phyloP scores from a whole-genome alignment of 1,140 invertebrate genomes.

The Formica exsecta region DNA sequence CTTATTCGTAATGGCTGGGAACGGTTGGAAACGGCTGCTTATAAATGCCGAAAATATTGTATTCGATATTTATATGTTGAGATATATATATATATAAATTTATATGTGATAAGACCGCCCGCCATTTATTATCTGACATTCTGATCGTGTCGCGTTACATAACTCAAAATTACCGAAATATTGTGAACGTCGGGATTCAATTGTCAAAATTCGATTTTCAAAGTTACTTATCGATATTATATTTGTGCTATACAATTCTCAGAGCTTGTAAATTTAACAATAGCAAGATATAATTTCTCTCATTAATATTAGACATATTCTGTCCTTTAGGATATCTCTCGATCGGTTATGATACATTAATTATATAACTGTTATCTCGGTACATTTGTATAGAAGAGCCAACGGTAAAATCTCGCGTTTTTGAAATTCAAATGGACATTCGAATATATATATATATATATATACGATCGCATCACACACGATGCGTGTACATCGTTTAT shows the following conservation, averaged over 20 bases:
- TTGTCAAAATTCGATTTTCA: background rate
- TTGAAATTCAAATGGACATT: background rate
- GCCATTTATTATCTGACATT: background rate
- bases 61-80: background rate
- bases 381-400: background rate
- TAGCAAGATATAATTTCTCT: background rate
- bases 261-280: background rate
- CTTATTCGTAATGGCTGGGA: background rate
- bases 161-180: conserved; percentile 21
- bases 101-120: background rate
- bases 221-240: background rate
- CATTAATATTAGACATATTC: background rate
- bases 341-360: background rate
- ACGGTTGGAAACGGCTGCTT: background rate
- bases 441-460: background rate
- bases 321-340: background rate
- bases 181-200: background rate
- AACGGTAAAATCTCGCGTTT: too few species aligned
- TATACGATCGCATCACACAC: too few species aligned
- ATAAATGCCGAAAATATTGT: background rate
- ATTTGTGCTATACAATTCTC: background rate
- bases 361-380: background rate
- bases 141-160: conserved; percentile 38
- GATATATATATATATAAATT: background rate
- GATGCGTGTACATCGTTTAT: background rate